Percentiles rank a stretch among this genome's conserved stretches.
Evolutionary conservation across 1,140 invertebrate species (phyloP).

Genomic region (Chionoecetes opilio): DNA sequence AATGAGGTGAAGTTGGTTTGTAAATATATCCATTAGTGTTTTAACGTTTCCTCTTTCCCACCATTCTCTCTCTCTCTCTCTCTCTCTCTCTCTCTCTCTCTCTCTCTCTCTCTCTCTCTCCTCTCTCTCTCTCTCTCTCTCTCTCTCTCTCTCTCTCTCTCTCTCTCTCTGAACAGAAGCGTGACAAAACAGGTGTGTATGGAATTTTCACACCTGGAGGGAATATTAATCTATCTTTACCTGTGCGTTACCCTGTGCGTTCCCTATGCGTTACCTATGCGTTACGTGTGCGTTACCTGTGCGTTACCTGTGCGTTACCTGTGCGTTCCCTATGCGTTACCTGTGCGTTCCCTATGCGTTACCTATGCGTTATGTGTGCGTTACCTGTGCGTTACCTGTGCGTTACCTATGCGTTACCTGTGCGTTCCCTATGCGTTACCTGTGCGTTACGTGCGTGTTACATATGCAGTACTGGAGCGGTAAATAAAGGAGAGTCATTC

Average conservation of each 20-base stretch:
- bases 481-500: not conserved
- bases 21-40: conserved; percentile 23
- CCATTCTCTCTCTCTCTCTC: not conserved
- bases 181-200: conserved; percentile 7
- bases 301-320: no score
- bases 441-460: not conserved
- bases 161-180: not conserved
- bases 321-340: no score
- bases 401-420: no score
- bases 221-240: not conserved
- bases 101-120: conserved; percentile 27
- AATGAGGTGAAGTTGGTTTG: conserved; percentile 18
- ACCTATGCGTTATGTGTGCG: no score
- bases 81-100: conserved; percentile 23
- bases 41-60: not conserved
- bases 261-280: no score
- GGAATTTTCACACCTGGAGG: not conserved
- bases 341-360: no score
- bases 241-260: no score
- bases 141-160: not conserved
- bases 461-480: not conserved
- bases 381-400: no score
- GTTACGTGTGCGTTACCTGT: not conserved
- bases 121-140: not conserved
- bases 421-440: no score